Percentiles rank a stretch among this genome's conserved stretches.
Evolutionary conservation across 53 echinoderm and acorn worm species (phyloP).

Genomic region (Crossaster papposus): DNA sequence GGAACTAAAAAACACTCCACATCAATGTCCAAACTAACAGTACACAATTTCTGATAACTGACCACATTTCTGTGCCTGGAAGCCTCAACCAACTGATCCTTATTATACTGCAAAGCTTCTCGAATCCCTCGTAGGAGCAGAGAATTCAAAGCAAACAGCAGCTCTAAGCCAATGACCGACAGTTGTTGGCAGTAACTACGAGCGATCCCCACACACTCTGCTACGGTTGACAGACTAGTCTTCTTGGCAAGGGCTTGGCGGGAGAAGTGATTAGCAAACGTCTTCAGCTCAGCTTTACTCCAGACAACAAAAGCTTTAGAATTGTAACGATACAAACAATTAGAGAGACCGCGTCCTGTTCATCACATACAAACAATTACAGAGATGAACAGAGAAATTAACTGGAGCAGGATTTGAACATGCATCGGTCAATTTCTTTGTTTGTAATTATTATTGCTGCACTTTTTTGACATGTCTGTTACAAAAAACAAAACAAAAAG

Average conservation of each 20-base stretch:
- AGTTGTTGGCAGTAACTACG: conserved; percentile 78
- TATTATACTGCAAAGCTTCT: conserved; percentile 86
- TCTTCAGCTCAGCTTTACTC: conserved; percentile 90
- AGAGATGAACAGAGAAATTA: too few relatives aligned
- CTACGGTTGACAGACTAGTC: conserved; percentile 83
- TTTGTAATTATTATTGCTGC: too few relatives aligned
- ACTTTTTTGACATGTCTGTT: too few relatives aligned
- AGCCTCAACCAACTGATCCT: conserved; percentile 96
- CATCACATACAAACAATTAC: too few relatives aligned
- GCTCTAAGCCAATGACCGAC: conserved; percentile 85
- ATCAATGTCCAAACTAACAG: background rate
- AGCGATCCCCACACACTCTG: conserved; percentile 90
- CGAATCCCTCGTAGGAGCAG: conserved; percentile 82
- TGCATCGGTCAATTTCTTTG: too few relatives aligned
- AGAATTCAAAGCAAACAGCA: conserved; percentile 88
- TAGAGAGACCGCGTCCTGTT: too few relatives aligned
- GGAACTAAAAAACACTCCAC: background rate
- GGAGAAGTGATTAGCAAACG: conserved; percentile 86
- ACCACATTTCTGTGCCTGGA: conserved; percentile 93
- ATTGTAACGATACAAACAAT: background rate
- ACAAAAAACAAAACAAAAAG: too few relatives aligned
- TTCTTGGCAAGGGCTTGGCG: conserved; percentile 97
- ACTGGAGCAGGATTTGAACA: too few relatives aligned
- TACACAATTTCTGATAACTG: conserved; percentile 12
- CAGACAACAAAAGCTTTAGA: conserved; percentile 91